These are phyloP conservation scores for Xyrichtys novacula DNA, from an alignment of 2,797 vertebrate genomes.

Conservation along the genomic window DNA sequence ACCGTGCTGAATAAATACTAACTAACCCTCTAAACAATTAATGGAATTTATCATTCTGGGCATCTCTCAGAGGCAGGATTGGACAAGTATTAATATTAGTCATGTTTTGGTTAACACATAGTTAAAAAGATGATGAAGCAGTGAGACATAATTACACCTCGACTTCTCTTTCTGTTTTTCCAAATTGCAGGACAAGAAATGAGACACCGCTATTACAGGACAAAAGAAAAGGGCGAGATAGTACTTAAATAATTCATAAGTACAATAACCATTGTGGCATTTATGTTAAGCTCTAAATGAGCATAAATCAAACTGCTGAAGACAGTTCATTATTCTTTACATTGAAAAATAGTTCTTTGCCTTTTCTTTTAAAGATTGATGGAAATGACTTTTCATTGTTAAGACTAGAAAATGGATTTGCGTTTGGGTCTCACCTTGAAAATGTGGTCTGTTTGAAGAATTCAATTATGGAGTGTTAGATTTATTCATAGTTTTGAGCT, in stretches of 20 bases:
- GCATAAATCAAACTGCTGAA: constrained; percentile 20
- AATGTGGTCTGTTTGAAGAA: constrained; percentile 73
- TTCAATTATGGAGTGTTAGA: constrained; percentile 79
- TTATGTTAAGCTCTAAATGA: constrained; percentile 22
- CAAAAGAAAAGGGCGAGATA: constrained; percentile 1
- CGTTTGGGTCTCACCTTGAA: constrained; percentile 78
- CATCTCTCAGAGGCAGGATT: constrained; percentile 45
- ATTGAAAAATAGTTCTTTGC: constrained; percentile 11
- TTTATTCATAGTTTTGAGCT: constrained; percentile 78
- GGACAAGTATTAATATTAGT: constrained; percentile 47
- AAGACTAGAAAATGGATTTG: constrained; percentile 65
- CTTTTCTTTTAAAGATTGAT: constrained; percentile 46
- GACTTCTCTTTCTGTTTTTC: constrained; percentile 27
- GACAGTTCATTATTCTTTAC: constrained; percentile 32
- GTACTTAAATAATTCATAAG: constrained; percentile 13
- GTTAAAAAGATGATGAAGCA: constrained; percentile 16
- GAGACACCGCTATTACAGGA: not conserved
- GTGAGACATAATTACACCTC: constrained; percentile 40
- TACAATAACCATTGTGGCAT: constrained; percentile 20
- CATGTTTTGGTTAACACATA: constrained; percentile 16
- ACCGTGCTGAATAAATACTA: constrained; percentile 76
- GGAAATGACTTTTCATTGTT: constrained; percentile 62
- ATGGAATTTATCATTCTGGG: constrained; percentile 63
- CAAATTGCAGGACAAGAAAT: not conserved
- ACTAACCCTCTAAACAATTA: constrained; percentile 75